Evolutionary conservation across 2,797 vertebrate species (phyloP), one percentile per base, ranked within the genome.

Genomic region (Philypnodon macrostomus): DNA sequence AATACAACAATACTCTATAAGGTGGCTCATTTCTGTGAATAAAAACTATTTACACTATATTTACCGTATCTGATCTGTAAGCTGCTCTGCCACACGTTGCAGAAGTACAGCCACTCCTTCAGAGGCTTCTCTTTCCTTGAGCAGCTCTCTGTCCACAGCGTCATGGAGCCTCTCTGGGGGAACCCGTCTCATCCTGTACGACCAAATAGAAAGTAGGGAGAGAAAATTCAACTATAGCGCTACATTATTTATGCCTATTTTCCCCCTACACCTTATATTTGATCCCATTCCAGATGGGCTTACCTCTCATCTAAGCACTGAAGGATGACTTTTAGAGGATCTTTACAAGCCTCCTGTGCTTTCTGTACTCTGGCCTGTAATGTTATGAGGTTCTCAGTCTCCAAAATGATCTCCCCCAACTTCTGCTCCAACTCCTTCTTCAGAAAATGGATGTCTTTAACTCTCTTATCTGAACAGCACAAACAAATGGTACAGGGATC

Each of bases 41-140:
- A 16, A 12, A n/a, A 11, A 2, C 24, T 19, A 9, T 3, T 15
- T 1, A n/a, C 5, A 36, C 29, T n/a, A 13, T 15, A 18, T 47
- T 48, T 46, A 95, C 95, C 94, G 85, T 68, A 95, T 91, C 84
- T 97, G 94, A 64, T 97, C 95, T 0, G 63, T 72, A 7, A 88
- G 84, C 84, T 98, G 93, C 70, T 94, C 90, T 31, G 87, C 2
- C 0, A 90, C 91, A 17, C 54, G 85, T 56, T 86, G 84, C 55
- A 98, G 87, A 44, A 96, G 79, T 7, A 81, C 61, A 7, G 61
- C 68, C 39, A 90, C 84, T 0, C 88, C 89, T 34, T 87, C 85
- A 1, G 91, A 73, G 24, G 90, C 67, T 41, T 93, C 90, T 2
- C 24, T 82, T 86, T 98, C 94, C 79, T 91, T 95, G 44, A 84